phyloP scores from a whole-genome alignment of 2,888 invertebrate species.

The Lasioglossum pauxillum region DNA sequence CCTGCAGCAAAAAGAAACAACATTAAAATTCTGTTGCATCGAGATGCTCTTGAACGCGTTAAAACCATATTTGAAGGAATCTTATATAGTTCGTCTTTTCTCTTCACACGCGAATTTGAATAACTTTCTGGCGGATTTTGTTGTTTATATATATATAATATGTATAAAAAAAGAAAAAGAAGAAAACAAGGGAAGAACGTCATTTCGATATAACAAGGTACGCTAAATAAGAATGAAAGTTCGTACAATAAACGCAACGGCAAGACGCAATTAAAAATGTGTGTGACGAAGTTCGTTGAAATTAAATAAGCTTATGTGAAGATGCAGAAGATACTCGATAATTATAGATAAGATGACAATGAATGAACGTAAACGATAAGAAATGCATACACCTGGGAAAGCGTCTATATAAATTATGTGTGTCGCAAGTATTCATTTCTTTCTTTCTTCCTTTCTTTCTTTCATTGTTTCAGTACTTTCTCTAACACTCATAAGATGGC shows the following conservation, averaged over 20 bases:
- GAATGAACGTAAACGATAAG: conserved; percentile 58
- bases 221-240: conserved; percentile 53
- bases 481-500: conserved; percentile 70
- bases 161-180: not conserved
- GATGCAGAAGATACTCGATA: conserved; percentile 55
- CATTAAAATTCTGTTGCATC: not conserved
- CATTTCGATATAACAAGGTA: conserved; percentile 47
- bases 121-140: conserved; percentile 35
- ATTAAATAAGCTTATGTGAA: conserved; percentile 62
- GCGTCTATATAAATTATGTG: conserved; percentile 68
- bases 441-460: conserved; percentile 6
- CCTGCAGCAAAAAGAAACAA: conserved; percentile 22
- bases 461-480: conserved; percentile 43
- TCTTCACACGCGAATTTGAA: conserved; percentile 34
- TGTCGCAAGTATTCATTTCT: conserved; percentile 45
- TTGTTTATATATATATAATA: conserved; percentile 15
- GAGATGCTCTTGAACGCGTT: not conserved
- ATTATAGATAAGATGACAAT: conserved; percentile 56
- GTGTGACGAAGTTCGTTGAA: conserved; percentile 48
- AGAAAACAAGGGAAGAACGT: conserved; percentile 20
- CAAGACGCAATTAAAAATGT: conserved; percentile 62
- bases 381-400: conserved; percentile 65
- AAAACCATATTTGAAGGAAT: conserved; percentile 46
- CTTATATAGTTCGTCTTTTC: conserved; percentile 13
- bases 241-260: conserved; percentile 58